A percentile compares a stretch with the other conserved stretches of the same genome.
phyloP scores from a whole-genome alignment of 2,113 vertebrate species.

The Anser cygnoides region DNA sequence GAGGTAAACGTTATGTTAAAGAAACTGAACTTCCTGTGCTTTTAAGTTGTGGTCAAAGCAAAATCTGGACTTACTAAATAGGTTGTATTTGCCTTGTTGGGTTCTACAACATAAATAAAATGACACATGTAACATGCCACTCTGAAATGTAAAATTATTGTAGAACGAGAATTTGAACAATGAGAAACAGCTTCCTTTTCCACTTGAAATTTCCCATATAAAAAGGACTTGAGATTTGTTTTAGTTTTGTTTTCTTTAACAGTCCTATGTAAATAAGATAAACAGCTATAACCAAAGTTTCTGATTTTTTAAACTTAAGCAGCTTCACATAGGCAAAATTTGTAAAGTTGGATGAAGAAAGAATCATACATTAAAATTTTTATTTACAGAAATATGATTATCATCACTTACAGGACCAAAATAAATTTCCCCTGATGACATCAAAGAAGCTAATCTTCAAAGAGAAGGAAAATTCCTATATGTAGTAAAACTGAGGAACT shows the following conservation, averaged over 20 bases:
- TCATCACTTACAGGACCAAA: background rate
- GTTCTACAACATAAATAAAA: slow-evolving; percentile 75
- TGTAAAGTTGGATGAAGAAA: background rate
- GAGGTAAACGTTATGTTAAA: slow-evolving; percentile 53
- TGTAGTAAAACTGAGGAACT: background rate
- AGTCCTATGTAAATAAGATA: background rate
- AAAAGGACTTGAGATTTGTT: slow-evolving; percentile 44
- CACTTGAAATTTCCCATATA: slow-evolving; percentile 64
- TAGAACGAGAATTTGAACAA: slow-evolving; percentile 71
- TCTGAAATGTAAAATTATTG: slow-evolving; percentile 68
- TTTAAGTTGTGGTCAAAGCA: slow-evolving; percentile 57
- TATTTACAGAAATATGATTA: background rate
- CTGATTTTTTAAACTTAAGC: background rate
- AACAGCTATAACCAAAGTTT: slow-evolving; percentile 26
- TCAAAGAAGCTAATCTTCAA: slow-evolving; percentile 20
- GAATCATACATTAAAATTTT: background rate
- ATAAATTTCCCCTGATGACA: background rate
- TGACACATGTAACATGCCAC: slow-evolving; percentile 69
- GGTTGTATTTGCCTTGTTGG: slow-evolving; percentile 51
- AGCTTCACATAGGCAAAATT: slow-evolving; percentile 3
- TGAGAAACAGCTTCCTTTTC: slow-evolving; percentile 75
- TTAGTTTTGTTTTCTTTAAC: slow-evolving; percentile 44
- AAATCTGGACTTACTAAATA: slow-evolving; percentile 79
- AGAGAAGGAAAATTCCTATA: background rate
- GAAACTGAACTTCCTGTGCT: slow-evolving; percentile 62